phyloP scores from a whole-genome alignment of 2,888 invertebrate species.

The Synergus laeviventris region DNA sequence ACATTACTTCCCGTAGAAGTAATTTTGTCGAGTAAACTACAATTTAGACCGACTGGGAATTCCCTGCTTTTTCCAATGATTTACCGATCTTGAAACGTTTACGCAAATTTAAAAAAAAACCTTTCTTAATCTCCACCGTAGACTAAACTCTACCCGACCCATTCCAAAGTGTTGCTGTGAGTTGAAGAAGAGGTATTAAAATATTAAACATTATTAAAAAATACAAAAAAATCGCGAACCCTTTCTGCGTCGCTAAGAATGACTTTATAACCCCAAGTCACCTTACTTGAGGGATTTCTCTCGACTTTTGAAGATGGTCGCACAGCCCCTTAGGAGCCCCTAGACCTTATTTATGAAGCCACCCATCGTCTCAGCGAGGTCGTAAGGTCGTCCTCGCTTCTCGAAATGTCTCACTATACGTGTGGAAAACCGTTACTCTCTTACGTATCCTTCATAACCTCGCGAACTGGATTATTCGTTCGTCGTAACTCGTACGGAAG shows the following conservation, averaged over 20 bases:
- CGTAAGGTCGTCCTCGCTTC: slow-evolving; percentile 33
- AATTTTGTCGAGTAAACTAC: slow-evolving; percentile 23
- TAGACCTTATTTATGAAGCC: slow-evolving; percentile 39
- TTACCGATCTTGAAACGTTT: slow-evolving; percentile 19
- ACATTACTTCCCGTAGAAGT: slow-evolving; percentile 35
- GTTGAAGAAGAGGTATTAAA: neutral
- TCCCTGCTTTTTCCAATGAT: slow-evolving; percentile 15
- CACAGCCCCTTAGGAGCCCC: slow-evolving; percentile 29
- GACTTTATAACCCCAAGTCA: slow-evolving; percentile 23
- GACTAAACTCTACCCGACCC: neutral
- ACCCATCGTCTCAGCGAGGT: neutral
- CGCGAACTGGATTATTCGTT: slow-evolving; percentile 35
- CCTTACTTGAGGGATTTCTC: slow-evolving; percentile 10
- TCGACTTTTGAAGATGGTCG: slow-evolving; percentile 36
- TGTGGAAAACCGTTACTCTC: slow-evolving; percentile 21
- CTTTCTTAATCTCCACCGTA: neutral
- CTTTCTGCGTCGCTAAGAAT: slow-evolving; percentile 16
- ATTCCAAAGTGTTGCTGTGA: neutral
- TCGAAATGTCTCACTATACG: slow-evolving; percentile 28
- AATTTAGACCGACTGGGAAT: slow-evolving; percentile 36
- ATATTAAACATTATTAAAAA: neutral
- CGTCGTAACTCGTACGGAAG: slow-evolving; percentile 42
- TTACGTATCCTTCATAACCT: slow-evolving; percentile 31
- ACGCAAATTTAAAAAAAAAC: neutral
- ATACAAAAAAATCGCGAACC: neutral